Base-by-base conservation (phyloP, 2,113 vertebrate species). In the Pantherophis guttatus region DNA sequence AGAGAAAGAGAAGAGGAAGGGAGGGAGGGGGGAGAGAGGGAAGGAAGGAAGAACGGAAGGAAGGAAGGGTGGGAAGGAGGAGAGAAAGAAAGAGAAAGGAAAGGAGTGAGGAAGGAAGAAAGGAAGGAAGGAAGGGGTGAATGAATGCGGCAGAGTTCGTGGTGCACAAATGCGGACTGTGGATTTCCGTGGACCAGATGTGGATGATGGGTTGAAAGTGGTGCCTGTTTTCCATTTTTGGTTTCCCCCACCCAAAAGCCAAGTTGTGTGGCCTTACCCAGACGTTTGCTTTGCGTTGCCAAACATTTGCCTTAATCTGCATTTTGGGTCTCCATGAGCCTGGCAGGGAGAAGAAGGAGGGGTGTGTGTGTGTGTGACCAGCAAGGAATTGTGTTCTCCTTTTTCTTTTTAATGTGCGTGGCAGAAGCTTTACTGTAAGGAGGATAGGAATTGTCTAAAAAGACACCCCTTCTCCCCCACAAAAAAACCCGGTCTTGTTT, bases 231-330 rank as follows among this genome's bases (percentile, higher is more conserved):
- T 75, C 62, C 62, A 29, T 29, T 55, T 29, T 24, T 11, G 81
- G 92, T 57, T 87, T 93, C 59, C 0, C 0, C 21, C 3, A 4
- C 5, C 3, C 23, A 96, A 97, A 91, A 90, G 92, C 97, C 97
- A 97, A 95, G 96, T 98, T 98, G 98, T 96, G 98, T 98, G 98
- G 99, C 99, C 99, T 99, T 99, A 99, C 92, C 98, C 98, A 98
- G 98, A 98, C 98, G 98, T 81, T 97, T 95, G 97, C 98, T 98
- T 98, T 97, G 97, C 97, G 98, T 98, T 98, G 98, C 98, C 98
- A 98, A 98, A 97, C 94, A 97, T 98, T 97, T 98, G 99, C 99
- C 99, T 99, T 99, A 99, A 99, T 91, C 97, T 98, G 96, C 95
- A 96, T 98, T 97, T 97, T 94, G 87, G 70, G 93, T 24, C 13